Evolutionary conservation across 92 coral and sea anemone genomes (phyloP).

Genomic region (Zoanthus gigantus): DNA sequence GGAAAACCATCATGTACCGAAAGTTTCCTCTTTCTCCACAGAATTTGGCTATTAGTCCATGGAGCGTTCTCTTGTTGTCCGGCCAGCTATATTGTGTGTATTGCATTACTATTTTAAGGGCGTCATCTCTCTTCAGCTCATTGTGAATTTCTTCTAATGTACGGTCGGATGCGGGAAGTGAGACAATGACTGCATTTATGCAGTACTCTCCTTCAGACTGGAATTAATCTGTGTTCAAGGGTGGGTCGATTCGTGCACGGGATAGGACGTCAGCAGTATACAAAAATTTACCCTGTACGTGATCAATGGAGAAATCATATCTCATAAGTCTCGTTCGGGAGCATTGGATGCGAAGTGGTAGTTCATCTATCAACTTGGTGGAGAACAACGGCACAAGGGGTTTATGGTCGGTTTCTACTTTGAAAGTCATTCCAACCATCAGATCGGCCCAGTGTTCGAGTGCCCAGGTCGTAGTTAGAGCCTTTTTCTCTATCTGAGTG

Average conservation of each 20-base stretch:
- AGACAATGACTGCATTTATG: not conserved
- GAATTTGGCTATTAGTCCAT: no score
- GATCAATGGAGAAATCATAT: conserved; percentile 35
- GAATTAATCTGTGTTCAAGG: conserved; percentile 9
- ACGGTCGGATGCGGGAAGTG: no score
- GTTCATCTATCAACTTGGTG: conserved; percentile 49
- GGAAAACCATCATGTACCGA: not conserved
- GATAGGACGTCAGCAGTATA: conserved; percentile 24
- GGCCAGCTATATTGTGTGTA: conserved; percentile 3
- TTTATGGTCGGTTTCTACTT: conserved; percentile 4
- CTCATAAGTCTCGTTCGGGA: conserved; percentile 39
- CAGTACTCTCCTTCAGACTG: conserved; percentile 56
- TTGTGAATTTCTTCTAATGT: no score
- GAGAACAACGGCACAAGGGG: conserved; percentile 60
- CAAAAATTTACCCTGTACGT: conserved; percentile 29
- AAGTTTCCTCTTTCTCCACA: not conserved
- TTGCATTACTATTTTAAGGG: not conserved
- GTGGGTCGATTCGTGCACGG: conserved; percentile 20
- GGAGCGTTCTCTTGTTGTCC: not conserved
- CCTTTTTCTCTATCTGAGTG: conserved; percentile 77
- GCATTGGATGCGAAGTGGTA: not conserved
- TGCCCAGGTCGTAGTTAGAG: conserved; percentile 48
- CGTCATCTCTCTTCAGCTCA: no score
- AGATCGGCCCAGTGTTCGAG: no score
- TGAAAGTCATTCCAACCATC: no score